Conservation (phyloP, 35 echinoderm and acorn worm species). For the Hemicentrotus pulcherrimus region DNA sequence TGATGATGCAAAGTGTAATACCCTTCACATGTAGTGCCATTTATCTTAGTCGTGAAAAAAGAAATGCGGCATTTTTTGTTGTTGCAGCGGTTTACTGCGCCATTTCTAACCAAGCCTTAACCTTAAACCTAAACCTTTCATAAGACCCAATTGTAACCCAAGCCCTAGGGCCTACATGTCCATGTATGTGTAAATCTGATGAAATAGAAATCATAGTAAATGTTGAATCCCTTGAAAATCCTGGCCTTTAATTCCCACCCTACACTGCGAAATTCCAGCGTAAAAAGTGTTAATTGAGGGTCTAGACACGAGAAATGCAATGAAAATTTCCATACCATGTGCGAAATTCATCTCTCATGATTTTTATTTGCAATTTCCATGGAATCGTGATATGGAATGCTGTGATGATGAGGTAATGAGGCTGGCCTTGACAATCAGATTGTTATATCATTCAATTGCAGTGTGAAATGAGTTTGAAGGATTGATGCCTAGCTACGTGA, state of each 20-base stretch:
- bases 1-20: no score
- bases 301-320: background rate
- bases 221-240: no score
- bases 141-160: no score
- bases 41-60: no score
- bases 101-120: no score
- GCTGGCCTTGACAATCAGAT: background rate
- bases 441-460: background rate
- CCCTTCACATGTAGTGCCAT: no score
- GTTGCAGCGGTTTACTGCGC: no score
- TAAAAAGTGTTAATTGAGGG: background rate
- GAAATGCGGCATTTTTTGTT: no score
- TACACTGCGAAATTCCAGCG: background rate
- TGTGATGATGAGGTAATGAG: background rate
- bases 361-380: background rate
- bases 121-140: no score
- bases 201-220: no score
- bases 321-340: background rate
- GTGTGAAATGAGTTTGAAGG: slow-evolving; percentile 17
- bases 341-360: background rate
- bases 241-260: background rate
- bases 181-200: no score
- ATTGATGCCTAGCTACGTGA: background rate
- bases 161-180: no score
- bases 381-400: background rate